Evolutionary conservation across 2,888 invertebrate species (phyloP).

Genomic region (Brachyptera putata): DNA sequence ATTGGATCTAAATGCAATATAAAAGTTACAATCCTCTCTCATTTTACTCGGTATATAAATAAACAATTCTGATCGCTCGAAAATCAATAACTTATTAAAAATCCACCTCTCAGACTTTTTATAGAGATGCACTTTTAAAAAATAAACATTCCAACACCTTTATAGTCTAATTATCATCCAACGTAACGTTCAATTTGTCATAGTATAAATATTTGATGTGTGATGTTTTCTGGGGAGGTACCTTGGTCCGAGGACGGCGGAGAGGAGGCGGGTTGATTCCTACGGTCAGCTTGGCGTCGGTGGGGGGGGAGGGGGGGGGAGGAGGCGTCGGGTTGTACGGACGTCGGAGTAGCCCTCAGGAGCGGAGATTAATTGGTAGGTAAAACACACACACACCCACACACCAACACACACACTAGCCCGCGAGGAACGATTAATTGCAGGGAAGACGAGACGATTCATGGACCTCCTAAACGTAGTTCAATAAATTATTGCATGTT

Average conservation of each 20-base stretch:
- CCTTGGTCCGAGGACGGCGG: neutral
- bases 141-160: too few relatives aligned
- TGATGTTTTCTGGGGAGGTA: neutral
- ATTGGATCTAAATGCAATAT: too few relatives aligned
- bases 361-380: conserved; percentile 30
- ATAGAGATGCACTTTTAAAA: too few relatives aligned
- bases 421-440: conserved; percentile 27
- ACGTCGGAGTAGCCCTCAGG: conserved; percentile 5
- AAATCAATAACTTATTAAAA: too few relatives aligned
- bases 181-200: conserved; percentile 13
- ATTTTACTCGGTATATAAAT: too few relatives aligned
- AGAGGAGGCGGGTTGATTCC: conserved; percentile 4
- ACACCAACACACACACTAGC: conserved; percentile 15
- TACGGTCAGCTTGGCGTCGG: neutral
- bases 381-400: conserved; percentile 26
- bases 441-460: conserved; percentile 27
- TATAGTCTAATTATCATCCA: conserved; percentile 7
- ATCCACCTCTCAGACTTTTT: too few relatives aligned
- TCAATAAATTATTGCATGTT: conserved; percentile 30
- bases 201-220: conserved; percentile 26
- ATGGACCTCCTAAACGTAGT: conserved; percentile 27
- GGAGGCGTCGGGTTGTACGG: conserved; percentile 1
- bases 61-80: too few relatives aligned
- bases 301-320: neutral
- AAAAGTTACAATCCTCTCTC: too few relatives aligned